Evolutionary conservation across 2,113 vertebrate genomes (phyloP), one percentile per base, ranked within the genome.

Genomic region (Agelaius phoeniceus): DNA sequence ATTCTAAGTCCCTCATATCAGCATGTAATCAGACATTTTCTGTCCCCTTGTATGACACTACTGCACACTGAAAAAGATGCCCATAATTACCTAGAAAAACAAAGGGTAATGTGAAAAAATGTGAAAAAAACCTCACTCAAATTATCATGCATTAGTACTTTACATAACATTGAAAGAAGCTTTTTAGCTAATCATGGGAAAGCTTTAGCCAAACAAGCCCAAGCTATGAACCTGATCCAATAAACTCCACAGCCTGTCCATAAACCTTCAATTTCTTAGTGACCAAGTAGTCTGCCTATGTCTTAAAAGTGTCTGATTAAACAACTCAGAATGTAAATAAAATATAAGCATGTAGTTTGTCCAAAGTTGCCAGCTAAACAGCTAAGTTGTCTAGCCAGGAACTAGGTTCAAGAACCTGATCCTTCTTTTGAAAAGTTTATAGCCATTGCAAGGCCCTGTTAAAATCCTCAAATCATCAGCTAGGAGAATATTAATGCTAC

Each of bases 31-130:
- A 73, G 28, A 3, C 4, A 65, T 54, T 44, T 93, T 65, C 69
- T 49, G 23, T 59, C n/a, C 31, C 17, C 31, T 65, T 65, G 23
- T 37, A 89, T 48, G 35, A 52, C 15, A 80, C 14, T 33, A 83
- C 3, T 37, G 54, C 16, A 43, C 0, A 0, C 7, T 48, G 27
- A 46, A n/a, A 79, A 61, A 22, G 27, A 43, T 41, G 33, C 3
- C 44, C 43, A 49, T 10, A 11, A 59, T 18, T 51, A 48, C 12
- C 43, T 16, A 81, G 13, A 73, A 95, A 85, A 87, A 49, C 27
- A 61, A 52, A 72, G 2, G 4, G 11, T 23, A 71, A 57, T 6
- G 6, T 49, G 24, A 89, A 57, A 55, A 73, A 77, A 74, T 22
- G 3, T 59, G 31, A 83, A 78, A 20, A 20, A n/a, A 19, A 61